Base-by-base conservation (phyloP, 2,797 vertebrate genomes). In the Meriones psammophilus region DNA sequence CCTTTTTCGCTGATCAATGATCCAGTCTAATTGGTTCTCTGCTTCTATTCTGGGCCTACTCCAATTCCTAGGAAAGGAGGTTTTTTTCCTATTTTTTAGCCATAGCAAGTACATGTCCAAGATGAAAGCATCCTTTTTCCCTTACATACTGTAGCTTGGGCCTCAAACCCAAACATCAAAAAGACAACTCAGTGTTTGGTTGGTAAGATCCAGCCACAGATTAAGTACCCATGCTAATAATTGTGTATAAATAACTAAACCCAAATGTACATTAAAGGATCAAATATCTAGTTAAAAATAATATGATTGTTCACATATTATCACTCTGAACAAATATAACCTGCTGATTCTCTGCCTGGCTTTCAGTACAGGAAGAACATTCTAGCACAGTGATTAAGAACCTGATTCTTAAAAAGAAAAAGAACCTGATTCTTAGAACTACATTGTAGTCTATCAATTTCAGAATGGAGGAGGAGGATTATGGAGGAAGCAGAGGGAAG, bases 151-250 rank as follows among this genome's bases (percentile, higher is more conserved):
- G 24, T 58, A 46, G 4, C 76, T 79, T 76, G 28, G 46, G 46
- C 26, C 24, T 85, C 89, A 56, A 76, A 92, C 8, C 12, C 54
- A 90, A 93, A 92, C 33, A 94, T 56, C 33, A 81, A 42, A 86
- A 86, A 83, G 8, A 84, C 56, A 84, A 74, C 12, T 39, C 50
- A 74, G 30, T 54, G 90, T 62, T n/a, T 66, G 50, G 60, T 28
- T 94, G 91, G 54, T 42, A 71, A 88, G 2, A 92, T 33, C 36
- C 68, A 94, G 1, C 9, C 50, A 50, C 1, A 50, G 1, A 50
- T 10, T 50, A 50, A 50, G 50, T 20, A 62, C 60, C 18, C 60
- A 62, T 62, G 60, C 28, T 50, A 86, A 71, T 60, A 71, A 80
- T 26, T 8, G 86, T 73, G 83, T n/a, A 71, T 30, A 94, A 50